Evolutionary conservation across 2,888 invertebrate species (phyloP), one percentile per base, ranked within the genome.

Genomic region (Fragum fragum): DNA sequence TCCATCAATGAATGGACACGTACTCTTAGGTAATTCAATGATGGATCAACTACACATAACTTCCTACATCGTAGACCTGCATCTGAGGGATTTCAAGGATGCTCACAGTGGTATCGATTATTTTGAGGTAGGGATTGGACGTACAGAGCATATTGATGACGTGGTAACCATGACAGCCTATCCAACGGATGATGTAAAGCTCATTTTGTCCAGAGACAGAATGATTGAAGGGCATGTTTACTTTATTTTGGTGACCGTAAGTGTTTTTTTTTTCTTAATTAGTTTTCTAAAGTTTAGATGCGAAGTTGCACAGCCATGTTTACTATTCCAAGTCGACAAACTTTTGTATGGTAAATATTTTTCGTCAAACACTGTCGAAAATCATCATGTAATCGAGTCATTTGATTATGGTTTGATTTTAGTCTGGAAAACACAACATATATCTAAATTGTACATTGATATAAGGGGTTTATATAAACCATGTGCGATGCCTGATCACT

Each of bases 31-130:
- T n/a, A 23, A 29, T 16, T 14, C 21, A 6, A 26, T 59, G 5
- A 0, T 26, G 16, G 59, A 59, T 16, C 59, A 59, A 28, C 23
- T 59, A 6, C 28, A 26, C 26, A 26, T 28, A 23, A 59, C 11
- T 11, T 59, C 59, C 16, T 26, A 59, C 26, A 9, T 14, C 7
- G 6, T 59, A 28, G 26, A 16, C 14, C 23, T 59, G 16, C 59
- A 59, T 28, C 21, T 76, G 1, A 36, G 47, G 36, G 76, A 57
- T 32, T 81, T 81, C 32, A 1, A 7, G 6, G 81, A 81, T 55
- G 1, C n/a, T 18, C 59, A 81, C n/a, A 81, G 81, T 68, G 81
- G 81, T 1, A 70, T 81, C 21, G 32, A 26, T 16, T 47, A 70
- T 36, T 81, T 55, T 26, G 53, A 70, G 29, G 36, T 73, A 7